Percentiles rank a stretch among this genome's conserved stretches.
phyloP scores from a whole-genome alignment of 2,888 invertebrate genomes.

The Epirrhoe tristata region DNA sequence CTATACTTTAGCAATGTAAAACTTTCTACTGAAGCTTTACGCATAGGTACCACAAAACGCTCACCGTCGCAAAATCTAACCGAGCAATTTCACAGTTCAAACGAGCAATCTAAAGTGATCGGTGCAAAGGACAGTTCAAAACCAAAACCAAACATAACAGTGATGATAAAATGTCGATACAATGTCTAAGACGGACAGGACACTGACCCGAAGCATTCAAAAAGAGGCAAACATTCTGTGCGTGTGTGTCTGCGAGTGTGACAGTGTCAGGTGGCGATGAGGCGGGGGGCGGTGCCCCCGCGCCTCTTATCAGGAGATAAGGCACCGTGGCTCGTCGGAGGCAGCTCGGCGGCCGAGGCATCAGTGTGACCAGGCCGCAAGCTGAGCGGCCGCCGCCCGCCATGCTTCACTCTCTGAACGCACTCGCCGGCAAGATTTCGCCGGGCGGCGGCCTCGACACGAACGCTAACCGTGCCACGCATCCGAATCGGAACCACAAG shows the following conservation, averaged over 20 bases:
- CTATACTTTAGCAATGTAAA: neutral
- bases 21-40: neutral
- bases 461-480: slow-evolving; percentile 88
- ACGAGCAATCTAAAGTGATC: slow-evolving; percentile 47
- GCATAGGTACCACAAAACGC: slow-evolving; percentile 26
- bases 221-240: slow-evolving; percentile 55
- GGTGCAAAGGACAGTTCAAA: slow-evolving; percentile 50
- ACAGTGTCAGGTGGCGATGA: slow-evolving; percentile 81
- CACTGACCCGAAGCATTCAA: slow-evolving; percentile 70
- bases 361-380: slow-evolving; percentile 82
- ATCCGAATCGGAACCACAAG: slow-evolving; percentile 83
- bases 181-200: slow-evolving; percentile 78
- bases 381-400: slow-evolving; percentile 87
- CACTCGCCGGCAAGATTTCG: slow-evolving; percentile 95
- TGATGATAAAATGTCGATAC: slow-evolving; percentile 67
- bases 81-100: slow-evolving; percentile 30
- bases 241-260: slow-evolving; percentile 65
- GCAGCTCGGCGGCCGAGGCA: slow-evolving; percentile 69
- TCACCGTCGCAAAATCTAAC: slow-evolving; percentile 40
- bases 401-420: slow-evolving; percentile 95
- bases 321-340: slow-evolving; percentile 74
- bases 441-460: slow-evolving; percentile 90
- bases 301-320: slow-evolving; percentile 84
- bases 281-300: slow-evolving; percentile 83
- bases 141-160: slow-evolving; percentile 46